These are phyloP conservation scores for Metaphire vulgaris DNA, from an alignment of 1,140 invertebrate genomes.

Conservation along the genomic window DNA sequence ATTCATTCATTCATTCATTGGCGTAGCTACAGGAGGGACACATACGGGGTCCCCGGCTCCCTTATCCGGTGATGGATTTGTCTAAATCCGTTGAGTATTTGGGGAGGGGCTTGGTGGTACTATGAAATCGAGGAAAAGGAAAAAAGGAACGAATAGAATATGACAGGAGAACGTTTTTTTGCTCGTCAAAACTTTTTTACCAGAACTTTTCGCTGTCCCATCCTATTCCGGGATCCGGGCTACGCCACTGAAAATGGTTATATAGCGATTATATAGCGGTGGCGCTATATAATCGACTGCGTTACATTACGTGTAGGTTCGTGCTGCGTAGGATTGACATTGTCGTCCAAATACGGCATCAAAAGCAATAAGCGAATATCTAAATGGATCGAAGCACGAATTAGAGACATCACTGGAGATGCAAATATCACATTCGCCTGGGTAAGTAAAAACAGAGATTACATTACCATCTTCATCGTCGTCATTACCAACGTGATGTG, in stretches of 20 bases:
- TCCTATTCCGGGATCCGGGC: too few species aligned
- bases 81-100: too few species aligned
- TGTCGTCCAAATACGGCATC: conserved; percentile 34
- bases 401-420: conserved; percentile 38
- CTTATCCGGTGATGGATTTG: background rate
- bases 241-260: too few species aligned
- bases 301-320: background rate
- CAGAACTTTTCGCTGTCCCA: background rate
- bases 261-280: too few species aligned
- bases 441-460: conserved; percentile 32
- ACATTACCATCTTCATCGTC: too few species aligned
- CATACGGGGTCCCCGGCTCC: background rate
- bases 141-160: too few species aligned
- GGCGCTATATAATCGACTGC: too few species aligned
- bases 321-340: background rate
- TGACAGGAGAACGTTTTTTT: too few species aligned
- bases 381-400: conserved; percentile 39
- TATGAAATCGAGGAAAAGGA: too few species aligned
- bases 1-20: background rate
- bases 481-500: background rate
- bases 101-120: too few species aligned
- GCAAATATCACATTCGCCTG: conserved; percentile 45
- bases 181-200: background rate
- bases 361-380: conserved; percentile 43
- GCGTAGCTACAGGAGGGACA: background rate